Percentiles rank a stretch among this genome's conserved stretches.
These are phyloP conservation scores for Contarinia nasturtii DNA, from an alignment of 1,140 invertebrate species.

Conservation along the genomic window DNA sequence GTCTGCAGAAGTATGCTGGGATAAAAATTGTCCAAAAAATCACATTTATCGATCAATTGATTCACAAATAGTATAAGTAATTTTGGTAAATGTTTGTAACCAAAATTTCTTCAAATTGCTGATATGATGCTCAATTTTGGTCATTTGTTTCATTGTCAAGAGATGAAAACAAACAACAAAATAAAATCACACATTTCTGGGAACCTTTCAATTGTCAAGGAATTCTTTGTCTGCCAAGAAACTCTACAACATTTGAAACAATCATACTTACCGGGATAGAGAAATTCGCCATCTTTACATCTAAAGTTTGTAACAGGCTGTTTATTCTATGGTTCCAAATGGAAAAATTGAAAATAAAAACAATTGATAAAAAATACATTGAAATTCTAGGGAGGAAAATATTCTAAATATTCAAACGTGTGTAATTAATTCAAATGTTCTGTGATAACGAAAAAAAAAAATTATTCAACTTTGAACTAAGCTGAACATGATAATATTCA, in stretches of 20 bases:
- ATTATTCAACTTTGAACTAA: neutral
- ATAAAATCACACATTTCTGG: neutral
- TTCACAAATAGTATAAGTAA: neutral
- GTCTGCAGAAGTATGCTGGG: neutral
- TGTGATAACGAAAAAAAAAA: too few species aligned
- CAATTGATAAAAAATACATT: neutral
- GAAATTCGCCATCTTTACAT: neutral
- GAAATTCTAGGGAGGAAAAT: too few species aligned
- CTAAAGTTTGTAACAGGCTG: neutral
- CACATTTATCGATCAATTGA: neutral
- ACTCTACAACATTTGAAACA: too few species aligned
- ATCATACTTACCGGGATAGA: too few species aligned
- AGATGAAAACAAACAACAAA: neutral
- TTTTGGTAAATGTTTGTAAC: neutral
- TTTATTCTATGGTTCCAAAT: neutral
- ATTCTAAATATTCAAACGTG: too few species aligned
- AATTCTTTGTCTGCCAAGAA: too few species aligned
- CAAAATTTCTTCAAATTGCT: neutral
- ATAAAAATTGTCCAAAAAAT: neutral
- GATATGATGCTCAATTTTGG: neutral
- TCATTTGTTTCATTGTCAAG: too few species aligned
- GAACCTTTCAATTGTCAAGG: too few species aligned
- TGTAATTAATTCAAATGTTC: too few species aligned
- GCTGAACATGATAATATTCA: too few species aligned
- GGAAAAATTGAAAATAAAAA: neutral